A percentile compares a stretch with the other conserved stretches of the same genome.
Evolutionary conservation across 1,140 invertebrate species (phyloP).

Genomic region (Cydia amplana): DNA sequence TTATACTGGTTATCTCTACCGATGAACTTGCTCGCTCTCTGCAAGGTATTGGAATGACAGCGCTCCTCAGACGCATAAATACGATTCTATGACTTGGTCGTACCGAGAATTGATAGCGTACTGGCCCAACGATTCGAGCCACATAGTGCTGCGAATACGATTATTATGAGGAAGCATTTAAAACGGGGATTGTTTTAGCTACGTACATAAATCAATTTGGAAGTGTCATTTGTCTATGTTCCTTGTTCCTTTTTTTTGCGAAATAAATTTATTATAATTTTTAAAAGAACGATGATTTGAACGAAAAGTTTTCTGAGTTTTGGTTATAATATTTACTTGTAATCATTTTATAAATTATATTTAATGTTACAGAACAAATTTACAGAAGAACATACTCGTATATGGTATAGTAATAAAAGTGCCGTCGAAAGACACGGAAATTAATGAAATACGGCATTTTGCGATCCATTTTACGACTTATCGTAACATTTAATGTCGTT

Average conservation of each 20-base stretch:
- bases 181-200: neutral
- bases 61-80: constrained; percentile 52
- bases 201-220: neutral
- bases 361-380: no score
- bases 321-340: no score
- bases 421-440: neutral
- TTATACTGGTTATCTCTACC: neutral
- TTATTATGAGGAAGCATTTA: neutral
- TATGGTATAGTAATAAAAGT: neutral
- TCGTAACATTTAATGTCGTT: constrained; percentile 52
- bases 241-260: neutral
- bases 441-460: constrained; percentile 33
- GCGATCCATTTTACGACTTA: constrained; percentile 49
- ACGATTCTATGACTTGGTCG: constrained; percentile 43
- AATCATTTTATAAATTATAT: no score
- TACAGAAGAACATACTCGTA: neutral
- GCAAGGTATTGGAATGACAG: neutral
- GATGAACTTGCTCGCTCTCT: neutral
- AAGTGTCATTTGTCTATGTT: neutral
- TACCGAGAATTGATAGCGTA: constrained; percentile 34
- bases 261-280: neutral
- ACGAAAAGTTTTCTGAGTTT: no score
- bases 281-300: no score
- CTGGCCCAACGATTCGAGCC: constrained; percentile 17
- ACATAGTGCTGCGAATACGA: neutral